Evolutionary conservation across 2,113 vertebrate genomes (phyloP).

Genomic region (Sterrhoptilus dennistouni): DNA sequence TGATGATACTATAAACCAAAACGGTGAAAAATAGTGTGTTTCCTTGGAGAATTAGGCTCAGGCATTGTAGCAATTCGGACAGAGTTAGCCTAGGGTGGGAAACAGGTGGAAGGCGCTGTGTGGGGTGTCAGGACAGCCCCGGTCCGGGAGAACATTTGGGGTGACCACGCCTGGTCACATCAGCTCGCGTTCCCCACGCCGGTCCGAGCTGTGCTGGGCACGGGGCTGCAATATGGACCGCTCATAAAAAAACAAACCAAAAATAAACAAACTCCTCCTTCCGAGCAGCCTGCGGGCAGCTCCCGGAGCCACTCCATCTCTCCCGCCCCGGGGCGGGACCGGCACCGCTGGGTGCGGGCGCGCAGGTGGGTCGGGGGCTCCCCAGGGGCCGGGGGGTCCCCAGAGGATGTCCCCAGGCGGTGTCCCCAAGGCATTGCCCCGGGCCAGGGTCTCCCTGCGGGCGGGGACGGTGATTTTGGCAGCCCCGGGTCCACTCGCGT

Average conservation of each 20-base stretch:
- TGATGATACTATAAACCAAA: fast-evolving
- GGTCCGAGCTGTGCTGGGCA: fast-evolving
- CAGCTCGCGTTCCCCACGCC: background rate
- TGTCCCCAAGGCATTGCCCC: background rate
- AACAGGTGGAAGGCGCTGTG: too few species aligned
- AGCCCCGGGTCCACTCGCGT: fast-evolving
- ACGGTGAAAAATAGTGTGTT: fast-evolving
- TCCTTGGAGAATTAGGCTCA: fast-evolving
- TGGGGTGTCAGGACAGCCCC: background rate
- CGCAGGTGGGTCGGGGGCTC: background rate
- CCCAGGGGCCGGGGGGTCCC: fast-evolving
- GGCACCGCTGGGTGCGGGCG: background rate
- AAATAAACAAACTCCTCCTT: too few species aligned
- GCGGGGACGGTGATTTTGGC: fast-evolving
- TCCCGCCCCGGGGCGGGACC: background rate
- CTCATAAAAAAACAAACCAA: too few species aligned
- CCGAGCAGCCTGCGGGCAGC: background rate
- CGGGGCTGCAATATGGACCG: fast-evolving
- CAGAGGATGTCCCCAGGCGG: too few species aligned
- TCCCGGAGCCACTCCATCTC: background rate
- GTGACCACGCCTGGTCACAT: background rate
- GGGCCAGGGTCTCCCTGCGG: background rate
- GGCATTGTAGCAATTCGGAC: fast-evolving
- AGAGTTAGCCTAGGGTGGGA: fast-evolving
- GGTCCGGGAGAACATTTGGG: fast-evolving